Base-by-base conservation (phyloP, 2,888 invertebrate genomes). In the Empis livida region DNA sequence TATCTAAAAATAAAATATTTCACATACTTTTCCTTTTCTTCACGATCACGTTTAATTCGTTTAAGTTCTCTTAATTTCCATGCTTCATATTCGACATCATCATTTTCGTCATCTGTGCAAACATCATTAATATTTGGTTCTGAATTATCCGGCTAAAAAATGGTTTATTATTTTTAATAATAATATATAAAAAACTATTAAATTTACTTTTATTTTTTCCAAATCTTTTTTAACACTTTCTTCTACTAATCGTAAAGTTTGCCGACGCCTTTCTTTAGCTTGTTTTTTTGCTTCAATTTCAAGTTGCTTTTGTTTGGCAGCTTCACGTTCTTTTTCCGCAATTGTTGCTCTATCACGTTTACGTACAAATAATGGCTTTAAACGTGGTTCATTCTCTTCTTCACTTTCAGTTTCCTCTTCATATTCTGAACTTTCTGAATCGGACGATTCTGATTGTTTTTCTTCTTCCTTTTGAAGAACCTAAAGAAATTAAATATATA, bases 41-140 rank as follows among this genome's bases (percentile, higher is more conserved):
- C 97, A 53, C 95, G 80, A 65, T 97, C 95, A 2, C 97, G 78
- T 68, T 99, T 99, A 54, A 99, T 84, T 42, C 99, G 75, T 64
- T 93, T 94, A 64, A 99, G 74, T 72, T 99, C 99, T 16, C 99
- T 76, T 30, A 97, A 70, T 69, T 99, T 99, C 99, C 99, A 99
- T 1, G 89, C 81, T 67, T 99, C 97, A 60, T 97, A 99, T 61
- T 93, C 94, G 10, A 93, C 78, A 64, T 96, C 95, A 59, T 94
- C 93, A 61, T 93, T 93, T 62, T 96, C 96, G 63, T 95, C 94
- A 55, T 93, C 93, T 0, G 92, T 93, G 60, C 87, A 87, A 2
- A 93, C 86, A 62, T 91, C 88, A 53, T 87, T 81, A 5, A 92
- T 75, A 56, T 82, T 79, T 3, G 86, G 82, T 67, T 88, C 83